phyloP scores from a whole-genome alignment of 1,140 invertebrate species.

The Chionoecetes opilio region DNA sequence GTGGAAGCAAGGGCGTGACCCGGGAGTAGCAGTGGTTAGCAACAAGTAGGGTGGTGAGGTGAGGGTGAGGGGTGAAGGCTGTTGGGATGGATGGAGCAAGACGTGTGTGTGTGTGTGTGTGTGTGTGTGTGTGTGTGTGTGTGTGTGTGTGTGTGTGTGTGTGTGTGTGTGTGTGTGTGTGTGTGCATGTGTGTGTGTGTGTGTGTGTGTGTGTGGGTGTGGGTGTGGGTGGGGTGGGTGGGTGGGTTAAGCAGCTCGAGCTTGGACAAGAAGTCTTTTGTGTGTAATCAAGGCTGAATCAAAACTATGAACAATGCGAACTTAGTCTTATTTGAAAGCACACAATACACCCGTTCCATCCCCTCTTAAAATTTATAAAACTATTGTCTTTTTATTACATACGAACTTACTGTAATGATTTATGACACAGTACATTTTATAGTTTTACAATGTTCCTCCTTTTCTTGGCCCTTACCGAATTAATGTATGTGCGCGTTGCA shows the following conservation, averaged over 20 bases:
- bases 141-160: not conserved
- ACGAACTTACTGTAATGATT: not conserved
- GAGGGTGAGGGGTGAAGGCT: not conserved
- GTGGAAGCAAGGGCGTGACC: constrained; percentile 3
- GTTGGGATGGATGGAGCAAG: not conserved
- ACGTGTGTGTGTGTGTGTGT: constrained; percentile 14
- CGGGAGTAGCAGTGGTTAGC: not conserved
- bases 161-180: too few relatives aligned
- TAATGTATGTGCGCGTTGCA: too few relatives aligned
- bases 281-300: not conserved
- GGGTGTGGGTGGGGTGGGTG: not conserved
- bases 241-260: not conserved
- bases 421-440: too few relatives aligned
- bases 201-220: too few relatives aligned
- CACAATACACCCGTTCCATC: not conserved
- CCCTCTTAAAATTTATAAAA: too few relatives aligned
- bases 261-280: not conserved
- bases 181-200: too few relatives aligned
- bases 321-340: not conserved
- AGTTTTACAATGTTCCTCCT: too few relatives aligned
- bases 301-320: constrained; percentile 7
- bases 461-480: too few relatives aligned
- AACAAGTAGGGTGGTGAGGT: not conserved
- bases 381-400: not conserved
- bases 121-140: not conserved